Percentiles rank a stretch among this genome's conserved stretches.
Conservation (phyloP, 2,797 vertebrate species). For the Holocentrus rufus region DNA sequence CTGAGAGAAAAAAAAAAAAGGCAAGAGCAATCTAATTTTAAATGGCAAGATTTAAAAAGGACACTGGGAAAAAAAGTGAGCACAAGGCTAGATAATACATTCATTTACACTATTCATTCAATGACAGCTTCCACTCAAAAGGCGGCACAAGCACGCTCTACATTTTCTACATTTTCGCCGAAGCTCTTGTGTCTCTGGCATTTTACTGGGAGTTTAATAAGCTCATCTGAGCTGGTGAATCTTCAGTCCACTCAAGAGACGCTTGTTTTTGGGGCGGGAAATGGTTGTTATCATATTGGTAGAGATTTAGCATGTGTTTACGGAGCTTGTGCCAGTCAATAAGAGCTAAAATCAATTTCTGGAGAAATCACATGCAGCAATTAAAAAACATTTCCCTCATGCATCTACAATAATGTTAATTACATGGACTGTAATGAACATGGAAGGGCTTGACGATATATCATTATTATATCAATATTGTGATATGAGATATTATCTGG, state of each 20-base stretch:
- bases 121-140: conserved; percentile 2
- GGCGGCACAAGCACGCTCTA: background rate
- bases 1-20: conserved; percentile 26
- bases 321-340: conserved; percentile 17
- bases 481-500: too few species aligned
- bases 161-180: background rate
- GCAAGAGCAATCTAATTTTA: conserved; percentile 23
- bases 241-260: background rate
- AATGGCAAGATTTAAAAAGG: conserved; percentile 33
- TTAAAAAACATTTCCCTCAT: background rate
- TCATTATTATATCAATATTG: too few species aligned
- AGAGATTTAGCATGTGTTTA: background rate
- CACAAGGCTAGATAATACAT: conserved; percentile 3
- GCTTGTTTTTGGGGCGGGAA: background rate
- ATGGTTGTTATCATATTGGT: background rate
- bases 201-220: background rate
- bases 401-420: too few species aligned
- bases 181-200: background rate
- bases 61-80: conserved; percentile 14
- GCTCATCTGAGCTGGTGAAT: background rate
- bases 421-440: too few species aligned
- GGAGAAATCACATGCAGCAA: conserved; percentile 25
- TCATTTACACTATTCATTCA: background rate
- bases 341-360: conserved; percentile 12
- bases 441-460: too few species aligned